Conservation (phyloP, 2,888 invertebrate species). For the Campoplex nolae region DNA sequence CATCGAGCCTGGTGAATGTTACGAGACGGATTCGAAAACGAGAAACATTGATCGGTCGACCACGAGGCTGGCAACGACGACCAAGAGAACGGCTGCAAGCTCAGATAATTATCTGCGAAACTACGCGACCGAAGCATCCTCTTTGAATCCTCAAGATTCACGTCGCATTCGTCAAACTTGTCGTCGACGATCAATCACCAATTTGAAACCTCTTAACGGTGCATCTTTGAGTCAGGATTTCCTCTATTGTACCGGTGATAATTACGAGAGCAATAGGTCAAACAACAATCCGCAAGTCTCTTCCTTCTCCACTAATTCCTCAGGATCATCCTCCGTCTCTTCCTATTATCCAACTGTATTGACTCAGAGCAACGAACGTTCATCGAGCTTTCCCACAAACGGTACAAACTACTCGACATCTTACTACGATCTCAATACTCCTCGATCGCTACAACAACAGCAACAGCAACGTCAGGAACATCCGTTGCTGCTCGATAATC, state of each 20-base stretch:
- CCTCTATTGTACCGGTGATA: neutral
- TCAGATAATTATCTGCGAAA: neutral
- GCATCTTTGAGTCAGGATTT: slow-evolving; percentile 2
- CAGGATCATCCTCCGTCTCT: slow-evolving; percentile 47
- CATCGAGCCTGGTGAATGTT: slow-evolving; percentile 10
- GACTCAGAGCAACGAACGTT: slow-evolving; percentile 33
- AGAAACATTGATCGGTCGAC: slow-evolving; percentile 61
- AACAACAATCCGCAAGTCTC: neutral
- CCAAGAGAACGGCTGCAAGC: slow-evolving; percentile 23
- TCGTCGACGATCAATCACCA: neutral
- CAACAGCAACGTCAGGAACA: slow-evolving; percentile 65
- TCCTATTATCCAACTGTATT: slow-evolving; percentile 27
- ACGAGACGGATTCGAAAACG: slow-evolving; percentile 42
- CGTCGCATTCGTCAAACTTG: slow-evolving; percentile 12
- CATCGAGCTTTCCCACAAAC: slow-evolving; percentile 59
- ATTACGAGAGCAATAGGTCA: slow-evolving; percentile 13
- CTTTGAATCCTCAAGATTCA: neutral
- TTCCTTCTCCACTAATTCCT: slow-evolving; percentile 44
- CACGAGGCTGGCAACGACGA: slow-evolving; percentile 38
- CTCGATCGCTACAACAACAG: slow-evolving; percentile 60
- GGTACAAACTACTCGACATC: slow-evolving; percentile 6
- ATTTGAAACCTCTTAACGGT: neutral
- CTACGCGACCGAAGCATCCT: neutral
- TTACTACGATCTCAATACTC: slow-evolving; percentile 35
- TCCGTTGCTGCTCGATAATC: slow-evolving; percentile 46